Percentiles rank a stretch among this genome's conserved stretches.
These are phyloP conservation scores for Anomalospiza imberbis DNA, from an alignment of 2,797 vertebrate genomes.

Conservation along the genomic window DNA sequence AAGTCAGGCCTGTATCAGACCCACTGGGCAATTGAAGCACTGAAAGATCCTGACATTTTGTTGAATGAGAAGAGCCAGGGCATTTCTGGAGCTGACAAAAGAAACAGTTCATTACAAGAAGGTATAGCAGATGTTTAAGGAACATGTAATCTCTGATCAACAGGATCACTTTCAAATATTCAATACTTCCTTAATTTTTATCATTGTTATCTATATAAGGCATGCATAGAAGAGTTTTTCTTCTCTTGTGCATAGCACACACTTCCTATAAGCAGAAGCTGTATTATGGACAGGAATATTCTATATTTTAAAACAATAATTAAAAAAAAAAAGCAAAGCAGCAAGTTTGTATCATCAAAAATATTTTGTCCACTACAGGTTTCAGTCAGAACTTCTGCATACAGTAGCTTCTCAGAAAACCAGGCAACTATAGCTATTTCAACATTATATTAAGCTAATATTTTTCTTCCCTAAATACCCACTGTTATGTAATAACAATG, in stretches of 20 bases:
- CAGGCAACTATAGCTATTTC: conserved; percentile 13
- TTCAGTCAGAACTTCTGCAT: neutral
- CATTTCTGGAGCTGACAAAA: neutral
- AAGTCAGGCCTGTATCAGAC: neutral
- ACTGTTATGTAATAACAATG: neutral
- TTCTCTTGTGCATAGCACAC: neutral
- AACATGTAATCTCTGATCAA: neutral
- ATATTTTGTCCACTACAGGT: neutral
- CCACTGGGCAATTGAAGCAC: neutral
- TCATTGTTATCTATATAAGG: neutral
- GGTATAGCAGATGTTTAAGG: neutral
- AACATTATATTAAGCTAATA: neutral
- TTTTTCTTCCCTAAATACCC: conserved; percentile 5
- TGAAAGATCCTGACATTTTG: neutral
- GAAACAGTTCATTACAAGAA: neutral
- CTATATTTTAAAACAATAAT: neutral
- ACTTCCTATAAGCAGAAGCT: neutral
- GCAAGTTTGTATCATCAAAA: neutral
- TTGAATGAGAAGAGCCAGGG: neutral
- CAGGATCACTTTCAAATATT: neutral
- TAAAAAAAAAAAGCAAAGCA: neutral
- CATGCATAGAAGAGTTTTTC: neutral
- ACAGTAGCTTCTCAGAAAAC: neutral
- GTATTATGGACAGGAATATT: neutral
- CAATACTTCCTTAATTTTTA: neutral